phyloP scores from a whole-genome alignment of 2,888 invertebrate species.

The Lysandra bellargus region DNA sequence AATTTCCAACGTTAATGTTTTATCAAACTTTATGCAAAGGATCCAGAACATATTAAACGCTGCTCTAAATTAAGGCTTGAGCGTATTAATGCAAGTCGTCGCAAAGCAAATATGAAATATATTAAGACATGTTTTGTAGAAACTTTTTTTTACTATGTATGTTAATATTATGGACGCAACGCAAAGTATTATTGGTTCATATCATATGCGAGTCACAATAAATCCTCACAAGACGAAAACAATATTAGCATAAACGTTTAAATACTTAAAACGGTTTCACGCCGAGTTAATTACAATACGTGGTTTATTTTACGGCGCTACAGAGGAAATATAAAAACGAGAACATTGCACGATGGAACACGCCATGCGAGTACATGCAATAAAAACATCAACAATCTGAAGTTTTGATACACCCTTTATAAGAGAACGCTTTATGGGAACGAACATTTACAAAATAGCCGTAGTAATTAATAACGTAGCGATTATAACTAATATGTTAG shows the following conservation, averaged over 20 bases:
- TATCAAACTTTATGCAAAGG: background rate
- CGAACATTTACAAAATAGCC: background rate
- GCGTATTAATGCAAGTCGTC: background rate
- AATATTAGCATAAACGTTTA: slow-evolving; percentile 45
- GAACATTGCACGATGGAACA: slow-evolving; percentile 64
- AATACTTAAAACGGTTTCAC: slow-evolving; percentile 50
- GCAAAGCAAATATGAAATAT: background rate
- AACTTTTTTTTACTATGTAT: background rate
- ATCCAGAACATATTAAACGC: background rate
- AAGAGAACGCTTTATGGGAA: slow-evolving; percentile 21
- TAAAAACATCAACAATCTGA: slow-evolving; percentile 53
- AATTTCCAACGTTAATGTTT: slow-evolving; percentile 16
- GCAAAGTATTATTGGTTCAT: background rate
- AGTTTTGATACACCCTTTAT: slow-evolving; percentile 24
- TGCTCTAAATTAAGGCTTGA: background rate
- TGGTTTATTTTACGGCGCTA: slow-evolving; percentile 53
- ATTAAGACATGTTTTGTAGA: background rate
- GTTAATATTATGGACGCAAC: background rate
- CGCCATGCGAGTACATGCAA: slow-evolving; percentile 65
- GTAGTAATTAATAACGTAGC: background rate
- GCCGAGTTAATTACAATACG: slow-evolving; percentile 61
- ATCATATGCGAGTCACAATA: slow-evolving; percentile 12
- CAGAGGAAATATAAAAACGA: slow-evolving; percentile 56
- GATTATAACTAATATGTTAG: background rate
- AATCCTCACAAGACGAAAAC: slow-evolving; percentile 18